These are phyloP conservation scores for Serranus cabrilla DNA, from an alignment of 2,797 vertebrate genomes.

Conservation along the genomic window DNA sequence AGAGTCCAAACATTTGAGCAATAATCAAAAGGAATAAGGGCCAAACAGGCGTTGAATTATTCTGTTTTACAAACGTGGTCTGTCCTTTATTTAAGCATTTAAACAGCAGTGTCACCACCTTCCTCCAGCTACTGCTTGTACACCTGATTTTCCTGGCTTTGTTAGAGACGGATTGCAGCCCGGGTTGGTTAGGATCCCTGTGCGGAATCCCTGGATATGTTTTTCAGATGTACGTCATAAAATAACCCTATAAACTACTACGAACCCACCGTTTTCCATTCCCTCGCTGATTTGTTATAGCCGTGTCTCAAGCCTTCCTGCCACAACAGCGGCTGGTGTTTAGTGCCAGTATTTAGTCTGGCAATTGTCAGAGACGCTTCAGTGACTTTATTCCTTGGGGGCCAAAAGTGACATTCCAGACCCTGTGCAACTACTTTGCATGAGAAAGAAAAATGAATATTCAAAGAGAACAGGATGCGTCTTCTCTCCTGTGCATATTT, in stretches of 20 bases:
- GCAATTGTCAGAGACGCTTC: slow-evolving; percentile 77
- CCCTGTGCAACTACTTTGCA: slow-evolving; percentile 67
- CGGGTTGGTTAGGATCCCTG: slow-evolving; percentile 36
- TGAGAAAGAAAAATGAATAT: slow-evolving; percentile 76
- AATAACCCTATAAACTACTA: slow-evolving; percentile 69
- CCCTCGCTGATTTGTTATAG: slow-evolving; percentile 74
- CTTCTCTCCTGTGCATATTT: slow-evolving; percentile 36
- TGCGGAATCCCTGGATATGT: slow-evolving; percentile 59
- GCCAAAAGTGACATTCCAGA: slow-evolving; percentile 76
- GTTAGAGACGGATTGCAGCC: slow-evolving; percentile 24
- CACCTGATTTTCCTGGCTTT: slow-evolving; percentile 56
- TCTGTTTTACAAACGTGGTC: not conserved
- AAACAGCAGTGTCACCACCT: slow-evolving; percentile 1
- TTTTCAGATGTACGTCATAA: slow-evolving; percentile 75
- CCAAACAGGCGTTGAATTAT: not conserved
- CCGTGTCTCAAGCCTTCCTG: slow-evolving; percentile 70
- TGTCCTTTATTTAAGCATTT: slow-evolving; percentile 17
- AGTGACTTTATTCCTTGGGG: slow-evolving; percentile 65
- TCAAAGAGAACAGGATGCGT: slow-evolving; percentile 55
- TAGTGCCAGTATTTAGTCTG: slow-evolving; percentile 77
- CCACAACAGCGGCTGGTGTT: slow-evolving; percentile 69
- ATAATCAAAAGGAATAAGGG: slow-evolving; percentile 29
- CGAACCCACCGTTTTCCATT: slow-evolving; percentile 49
- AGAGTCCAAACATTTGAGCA: slow-evolving; percentile 3
- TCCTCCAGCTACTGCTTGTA: slow-evolving; percentile 14